Conservation (phyloP, 2,888 invertebrate genomes). For the Craniophora ligustri region DNA sequence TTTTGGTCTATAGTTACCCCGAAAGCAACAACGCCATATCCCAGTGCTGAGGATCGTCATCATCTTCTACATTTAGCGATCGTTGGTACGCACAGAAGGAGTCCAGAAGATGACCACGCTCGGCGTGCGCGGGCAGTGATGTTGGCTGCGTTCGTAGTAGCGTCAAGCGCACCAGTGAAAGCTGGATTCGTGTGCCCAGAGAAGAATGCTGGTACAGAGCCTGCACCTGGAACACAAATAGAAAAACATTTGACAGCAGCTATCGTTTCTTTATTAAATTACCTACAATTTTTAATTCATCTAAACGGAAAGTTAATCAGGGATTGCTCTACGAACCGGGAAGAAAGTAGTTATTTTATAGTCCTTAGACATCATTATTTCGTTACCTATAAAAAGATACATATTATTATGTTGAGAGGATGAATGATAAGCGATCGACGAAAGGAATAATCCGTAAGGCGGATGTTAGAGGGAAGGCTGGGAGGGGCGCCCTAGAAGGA, state of each 20-base stretch:
- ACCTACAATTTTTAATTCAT: no score
- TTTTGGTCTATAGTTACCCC: conserved; percentile 82
- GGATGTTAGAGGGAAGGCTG: no score
- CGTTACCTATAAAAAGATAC: no score
- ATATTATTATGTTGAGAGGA: no score
- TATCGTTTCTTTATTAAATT: conserved; percentile 10
- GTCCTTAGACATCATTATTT: no score
- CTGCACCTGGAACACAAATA: conserved; percentile 89
- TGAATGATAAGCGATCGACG: no score
- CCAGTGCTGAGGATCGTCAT: conserved; percentile 92
- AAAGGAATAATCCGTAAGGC: no score
- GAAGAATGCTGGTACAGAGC: conserved; percentile 94
- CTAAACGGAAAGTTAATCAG: no score
- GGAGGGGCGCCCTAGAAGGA: no score
- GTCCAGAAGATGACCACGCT: conserved; percentile 91
- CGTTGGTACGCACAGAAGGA: conserved; percentile 93
- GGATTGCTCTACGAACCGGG: no score
- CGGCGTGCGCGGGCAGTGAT: conserved; percentile 90
- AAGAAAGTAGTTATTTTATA: no score
- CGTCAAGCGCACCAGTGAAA: conserved; percentile 92
- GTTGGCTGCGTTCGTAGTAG: conserved; percentile 91
- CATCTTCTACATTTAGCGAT: conserved; percentile 90
- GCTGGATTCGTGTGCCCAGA: conserved; percentile 90
- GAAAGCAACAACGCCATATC: conserved; percentile 94
- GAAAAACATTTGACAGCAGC: conserved; percentile 27